Evolutionary conservation across 1,140 invertebrate genomes (phyloP), one percentile per base, ranked within the genome.

Genomic region (Brachionus calyciflorus): DNA sequence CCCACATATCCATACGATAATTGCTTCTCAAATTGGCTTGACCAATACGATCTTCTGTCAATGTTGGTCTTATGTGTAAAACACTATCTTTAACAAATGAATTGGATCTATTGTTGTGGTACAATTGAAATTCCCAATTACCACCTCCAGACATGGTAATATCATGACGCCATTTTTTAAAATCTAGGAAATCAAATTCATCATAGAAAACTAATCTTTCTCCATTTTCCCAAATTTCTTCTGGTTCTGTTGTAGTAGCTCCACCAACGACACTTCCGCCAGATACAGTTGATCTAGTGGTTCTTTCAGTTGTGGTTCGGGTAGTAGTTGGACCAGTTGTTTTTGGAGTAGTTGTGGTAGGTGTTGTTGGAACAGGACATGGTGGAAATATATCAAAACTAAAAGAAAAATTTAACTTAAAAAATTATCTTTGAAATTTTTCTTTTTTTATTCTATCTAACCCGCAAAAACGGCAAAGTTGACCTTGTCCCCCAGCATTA

Each of bases 111-210:
- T 87, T 86, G 78, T 89, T 87, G 28, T 87, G 82, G 80, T 91
- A 91, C 14, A 89, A 83, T 77, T 90, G 89, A 82, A 91, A 91
- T 78, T 91, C 90, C 89, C 89, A 89, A 81, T 90, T 90, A 26
- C 89, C 89, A 78, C 89, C 89, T 4, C 89, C 89, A 19, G 86
- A 82, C 17, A 90, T 83, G 0, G 89, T 90, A 53, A 88, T 87
- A 81, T 90, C 89, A 80, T 90, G 89, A 79, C 89, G 85, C 90
- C 89, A 90, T 53, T 85, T 87, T 76, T 87, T 82, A 6, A 88
- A 81, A 79, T 90, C 85, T 1, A 90, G 83, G 19, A 79, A 81
- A 41, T 89, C 84, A 81, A 90, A 90, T 21, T 89, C 85, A 41
- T 90, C 90, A 70, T 88, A 83, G 78, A 90, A 90, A 79, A 90